Conservation (phyloP, 2,113 vertebrate species). For the Phyllopteryx taeniolatus region DNA sequence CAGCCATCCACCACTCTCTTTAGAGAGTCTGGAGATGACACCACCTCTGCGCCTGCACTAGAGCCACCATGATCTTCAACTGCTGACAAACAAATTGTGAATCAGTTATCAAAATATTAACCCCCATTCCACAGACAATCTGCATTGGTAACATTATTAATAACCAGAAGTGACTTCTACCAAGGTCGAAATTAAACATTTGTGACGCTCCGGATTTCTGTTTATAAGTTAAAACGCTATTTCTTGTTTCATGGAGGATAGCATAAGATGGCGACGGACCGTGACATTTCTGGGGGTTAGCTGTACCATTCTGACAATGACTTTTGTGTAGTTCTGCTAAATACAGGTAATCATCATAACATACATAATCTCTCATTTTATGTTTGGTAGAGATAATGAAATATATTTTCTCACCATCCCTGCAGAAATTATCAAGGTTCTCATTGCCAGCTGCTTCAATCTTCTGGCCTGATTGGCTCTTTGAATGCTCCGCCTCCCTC, state of each 20-base stretch:
- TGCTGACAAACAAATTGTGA: slow-evolving; percentile 8
- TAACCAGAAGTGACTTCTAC: background rate
- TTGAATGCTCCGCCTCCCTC: slow-evolving; percentile 48
- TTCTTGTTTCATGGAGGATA: background rate
- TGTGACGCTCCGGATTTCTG: background rate
- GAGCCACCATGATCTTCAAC: slow-evolving; percentile 71
- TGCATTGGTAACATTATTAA: background rate
- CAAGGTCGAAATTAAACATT: background rate
- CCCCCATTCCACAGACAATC: background rate
- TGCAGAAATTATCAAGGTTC: slow-evolving; percentile 26
- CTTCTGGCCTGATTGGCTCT: slow-evolving; percentile 26
- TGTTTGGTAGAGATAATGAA: background rate
- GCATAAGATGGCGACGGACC: too few species aligned
- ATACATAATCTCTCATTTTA: background rate
- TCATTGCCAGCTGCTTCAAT: slow-evolving; percentile 6
- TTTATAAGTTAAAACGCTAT: background rate
- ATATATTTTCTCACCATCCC: slow-evolving; percentile 23
- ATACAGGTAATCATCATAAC: background rate
- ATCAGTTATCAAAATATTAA: background rate
- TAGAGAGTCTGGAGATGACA: slow-evolving; percentile 77
- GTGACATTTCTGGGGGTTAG: too few species aligned
- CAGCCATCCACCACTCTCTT: slow-evolving; percentile 87
- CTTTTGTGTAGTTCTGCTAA: background rate
- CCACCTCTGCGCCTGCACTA: slow-evolving; percentile 72
- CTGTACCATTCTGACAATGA: background rate